A percentile compares a stretch with the other conserved stretches of the same genome.
Evolutionary conservation across 2,888 invertebrate species (phyloP).

Genomic region (Orthosia incerta): DNA sequence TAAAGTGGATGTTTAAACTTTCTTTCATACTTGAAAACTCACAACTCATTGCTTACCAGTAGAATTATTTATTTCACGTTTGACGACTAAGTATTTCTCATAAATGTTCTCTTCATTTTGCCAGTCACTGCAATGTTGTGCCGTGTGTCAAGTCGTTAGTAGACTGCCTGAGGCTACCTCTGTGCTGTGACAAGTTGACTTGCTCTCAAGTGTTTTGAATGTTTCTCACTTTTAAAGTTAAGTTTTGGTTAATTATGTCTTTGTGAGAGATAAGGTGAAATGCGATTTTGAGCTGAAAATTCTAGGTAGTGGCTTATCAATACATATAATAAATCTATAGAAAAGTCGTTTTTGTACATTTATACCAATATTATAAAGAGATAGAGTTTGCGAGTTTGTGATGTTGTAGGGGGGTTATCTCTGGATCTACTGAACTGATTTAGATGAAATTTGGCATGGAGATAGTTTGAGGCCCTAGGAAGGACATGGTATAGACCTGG

Average conservation of each 20-base stretch:
- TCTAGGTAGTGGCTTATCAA: too few species aligned
- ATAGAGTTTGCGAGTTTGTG: too few species aligned
- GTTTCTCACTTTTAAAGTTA: slow-evolving; percentile 30
- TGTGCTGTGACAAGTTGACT: slow-evolving; percentile 44
- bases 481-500: too few species aligned
- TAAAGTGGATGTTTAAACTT: too few species aligned
- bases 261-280: background rate
- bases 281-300: background rate
- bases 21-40: too few species aligned
- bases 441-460: too few species aligned
- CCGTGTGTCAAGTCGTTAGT: slow-evolving; percentile 30
- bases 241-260: slow-evolving; percentile 20
- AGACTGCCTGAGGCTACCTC: slow-evolving; percentile 46
- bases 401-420: too few species aligned
- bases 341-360: too few species aligned
- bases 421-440: too few species aligned
- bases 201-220: slow-evolving; percentile 24
- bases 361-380: too few species aligned
- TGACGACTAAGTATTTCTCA: slow-evolving; percentile 27
- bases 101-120: slow-evolving; percentile 35
- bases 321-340: too few species aligned
- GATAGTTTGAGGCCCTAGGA: too few species aligned
- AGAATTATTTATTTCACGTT: slow-evolving; percentile 39
- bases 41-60: slow-evolving; percentile 27
- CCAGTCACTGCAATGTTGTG: slow-evolving; percentile 22